phyloP scores from a whole-genome alignment of 2,888 invertebrate species.

The Leucoptera coffeella region DNA sequence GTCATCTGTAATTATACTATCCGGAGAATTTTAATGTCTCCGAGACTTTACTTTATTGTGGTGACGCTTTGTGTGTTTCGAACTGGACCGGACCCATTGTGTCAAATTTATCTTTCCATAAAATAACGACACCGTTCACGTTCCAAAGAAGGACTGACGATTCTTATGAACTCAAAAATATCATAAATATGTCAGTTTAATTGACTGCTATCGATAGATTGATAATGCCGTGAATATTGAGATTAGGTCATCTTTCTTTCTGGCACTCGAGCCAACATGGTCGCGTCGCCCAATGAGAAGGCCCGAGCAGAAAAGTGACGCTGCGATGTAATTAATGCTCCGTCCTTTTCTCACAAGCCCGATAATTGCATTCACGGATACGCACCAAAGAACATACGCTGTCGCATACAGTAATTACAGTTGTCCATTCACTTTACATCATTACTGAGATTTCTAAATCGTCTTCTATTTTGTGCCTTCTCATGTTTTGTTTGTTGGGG shows the following conservation, averaged over 20 bases:
- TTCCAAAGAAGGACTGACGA: no score
- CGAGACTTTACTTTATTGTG: constrained; percentile 45
- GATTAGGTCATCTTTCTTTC: no score
- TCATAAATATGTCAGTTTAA: no score
- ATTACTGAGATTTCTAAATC: constrained; percentile 40
- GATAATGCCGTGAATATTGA: no score
- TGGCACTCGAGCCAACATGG: no score
- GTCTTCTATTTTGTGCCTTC: constrained; percentile 23
- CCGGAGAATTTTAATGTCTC: constrained; percentile 47
- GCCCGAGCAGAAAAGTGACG: no score
- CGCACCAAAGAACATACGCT: constrained; percentile 28
- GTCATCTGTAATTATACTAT: constrained; percentile 50
- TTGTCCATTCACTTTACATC: constrained; percentile 46
- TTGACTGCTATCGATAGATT: no score
- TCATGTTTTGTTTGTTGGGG: constrained; percentile 21
- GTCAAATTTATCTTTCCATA: no score
- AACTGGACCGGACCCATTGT: constrained; percentile 31
- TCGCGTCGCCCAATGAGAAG: no score
- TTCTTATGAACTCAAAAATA: no score
- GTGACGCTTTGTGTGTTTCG: constrained; percentile 31
- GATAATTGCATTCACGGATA: constrained; percentile 37
- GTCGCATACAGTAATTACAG: constrained; percentile 31
- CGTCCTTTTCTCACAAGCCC: constrained; percentile 11
- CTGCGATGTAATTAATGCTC: no score
- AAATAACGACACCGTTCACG: no score